Evolutionary conservation across 2,888 invertebrate species (phyloP).

Genomic region (Neoascia interrupta): DNA sequence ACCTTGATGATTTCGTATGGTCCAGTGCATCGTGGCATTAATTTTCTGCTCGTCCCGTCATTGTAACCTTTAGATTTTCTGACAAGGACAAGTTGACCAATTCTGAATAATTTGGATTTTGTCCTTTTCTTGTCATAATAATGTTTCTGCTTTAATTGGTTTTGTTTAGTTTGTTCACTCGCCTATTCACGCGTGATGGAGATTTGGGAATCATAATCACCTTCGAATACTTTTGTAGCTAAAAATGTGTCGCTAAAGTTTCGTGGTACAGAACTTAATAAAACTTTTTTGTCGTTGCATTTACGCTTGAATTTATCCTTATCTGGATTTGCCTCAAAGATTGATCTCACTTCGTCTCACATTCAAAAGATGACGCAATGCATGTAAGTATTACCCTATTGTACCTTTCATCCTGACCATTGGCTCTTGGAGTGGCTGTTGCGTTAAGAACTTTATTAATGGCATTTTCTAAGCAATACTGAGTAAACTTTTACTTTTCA

Average conservation of each 20-base stretch:
- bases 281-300: neutral
- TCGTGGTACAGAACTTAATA: too few species aligned
- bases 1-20: neutral
- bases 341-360: too few species aligned
- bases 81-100: neutral
- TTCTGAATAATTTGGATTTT: neutral
- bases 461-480: too few species aligned
- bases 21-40: neutral
- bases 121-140: neutral
- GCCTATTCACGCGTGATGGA: neutral
- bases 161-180: neutral
- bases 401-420: neutral
- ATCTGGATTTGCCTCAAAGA: too few species aligned
- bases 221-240: too few species aligned
- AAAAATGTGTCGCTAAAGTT: too few species aligned
- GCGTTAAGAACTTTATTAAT: too few species aligned
- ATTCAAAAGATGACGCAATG: neutral
- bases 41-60: neutral
- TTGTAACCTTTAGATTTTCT: neutral
- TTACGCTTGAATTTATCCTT: neutral
- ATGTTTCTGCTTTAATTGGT: neutral
- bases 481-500: too few species aligned
- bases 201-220: neutral
- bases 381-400: neutral
- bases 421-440: neutral